Evolutionary conservation across 2,797 vertebrate genomes (phyloP).

Genomic region (Gephyroberyx darwinii): DNA sequence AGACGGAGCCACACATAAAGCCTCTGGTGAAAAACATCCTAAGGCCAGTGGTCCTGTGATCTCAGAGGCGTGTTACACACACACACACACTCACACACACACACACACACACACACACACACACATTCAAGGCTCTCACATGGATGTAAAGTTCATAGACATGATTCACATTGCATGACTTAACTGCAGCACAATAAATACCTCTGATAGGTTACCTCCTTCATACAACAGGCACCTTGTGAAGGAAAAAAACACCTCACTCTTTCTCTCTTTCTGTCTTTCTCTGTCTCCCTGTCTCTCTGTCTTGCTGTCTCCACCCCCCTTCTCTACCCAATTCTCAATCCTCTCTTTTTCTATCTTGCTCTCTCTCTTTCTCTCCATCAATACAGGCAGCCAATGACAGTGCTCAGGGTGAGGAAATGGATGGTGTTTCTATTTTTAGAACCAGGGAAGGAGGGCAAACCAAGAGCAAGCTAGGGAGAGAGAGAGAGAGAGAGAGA

Average conservation of each 20-base stretch:
- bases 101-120: not conserved
- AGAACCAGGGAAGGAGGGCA: constrained; percentile 78
- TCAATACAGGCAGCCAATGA: constrained; percentile 70
- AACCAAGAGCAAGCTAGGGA: constrained; percentile 71
- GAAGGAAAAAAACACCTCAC: not conserved
- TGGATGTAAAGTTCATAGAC: constrained; percentile 5
- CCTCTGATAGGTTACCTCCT: not conserved
- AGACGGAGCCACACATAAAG: not conserved
- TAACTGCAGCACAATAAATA: not conserved
- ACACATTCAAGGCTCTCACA: constrained; percentile 40
- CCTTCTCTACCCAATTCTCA: not conserved
- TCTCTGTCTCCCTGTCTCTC: constrained; percentile 2
- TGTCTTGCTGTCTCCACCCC: not conserved
- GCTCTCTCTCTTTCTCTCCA: constrained; percentile 63
- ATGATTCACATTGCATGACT: constrained; percentile 9
- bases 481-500: constrained; percentile 26
- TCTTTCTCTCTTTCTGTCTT: not conserved
- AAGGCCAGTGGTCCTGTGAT: constrained; percentile 8
- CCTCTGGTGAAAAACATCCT: not conserved
- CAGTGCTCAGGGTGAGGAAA: constrained; percentile 68
- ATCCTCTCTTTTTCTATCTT: constrained; percentile 7
- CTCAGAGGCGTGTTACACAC: not conserved
- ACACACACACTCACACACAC: not conserved
- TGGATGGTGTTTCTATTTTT: constrained; percentile 81
- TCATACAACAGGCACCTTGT: constrained; percentile 10